Conservation (phyloP, 2,113 vertebrate species). For the Pluvialis apricaria region DNA sequence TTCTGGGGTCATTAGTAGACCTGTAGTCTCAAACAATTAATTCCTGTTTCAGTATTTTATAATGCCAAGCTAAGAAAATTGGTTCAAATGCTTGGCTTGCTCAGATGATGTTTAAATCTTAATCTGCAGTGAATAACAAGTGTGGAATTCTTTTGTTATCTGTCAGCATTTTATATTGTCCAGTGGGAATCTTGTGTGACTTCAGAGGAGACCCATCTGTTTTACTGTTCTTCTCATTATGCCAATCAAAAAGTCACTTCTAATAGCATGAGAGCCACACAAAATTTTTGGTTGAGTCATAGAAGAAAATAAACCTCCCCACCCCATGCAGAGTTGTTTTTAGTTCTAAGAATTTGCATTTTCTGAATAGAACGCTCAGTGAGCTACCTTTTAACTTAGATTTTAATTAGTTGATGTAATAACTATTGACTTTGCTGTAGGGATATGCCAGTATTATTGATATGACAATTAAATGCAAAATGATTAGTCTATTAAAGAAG, state of each 20-base stretch:
- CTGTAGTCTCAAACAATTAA: neutral
- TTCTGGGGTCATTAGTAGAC: neutral
- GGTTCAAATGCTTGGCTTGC: slow-evolving; percentile 5
- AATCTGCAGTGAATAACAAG: slow-evolving; percentile 66
- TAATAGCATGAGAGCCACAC: neutral
- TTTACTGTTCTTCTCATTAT: slow-evolving; percentile 48
- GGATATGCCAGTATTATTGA: slow-evolving; percentile 62
- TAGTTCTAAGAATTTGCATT: slow-evolving; percentile 5
- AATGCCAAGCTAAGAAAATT: neutral
- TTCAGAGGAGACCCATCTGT: slow-evolving; percentile 62
- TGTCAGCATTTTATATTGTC: slow-evolving; percentile 72
- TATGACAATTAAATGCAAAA: slow-evolving; percentile 72
- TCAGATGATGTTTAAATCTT: slow-evolving; percentile 69
- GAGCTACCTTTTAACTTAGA: slow-evolving; percentile 56
- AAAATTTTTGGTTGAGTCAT: neutral
- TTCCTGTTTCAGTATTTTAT: neutral
- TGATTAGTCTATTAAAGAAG: slow-evolving; percentile 65
- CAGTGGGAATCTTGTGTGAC: slow-evolving; percentile 60
- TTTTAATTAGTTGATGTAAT: slow-evolving; percentile 71
- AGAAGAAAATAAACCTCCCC: neutral
- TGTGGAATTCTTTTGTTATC: slow-evolving; percentile 45
- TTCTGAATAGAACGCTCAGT: slow-evolving; percentile 26
- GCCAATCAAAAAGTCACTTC: slow-evolving; percentile 58
- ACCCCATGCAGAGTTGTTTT: neutral
- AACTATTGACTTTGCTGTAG: slow-evolving; percentile 64